Evolutionary conservation across 2,113 vertebrate genomes (phyloP).

Genomic region (Struthio camelus): DNA sequence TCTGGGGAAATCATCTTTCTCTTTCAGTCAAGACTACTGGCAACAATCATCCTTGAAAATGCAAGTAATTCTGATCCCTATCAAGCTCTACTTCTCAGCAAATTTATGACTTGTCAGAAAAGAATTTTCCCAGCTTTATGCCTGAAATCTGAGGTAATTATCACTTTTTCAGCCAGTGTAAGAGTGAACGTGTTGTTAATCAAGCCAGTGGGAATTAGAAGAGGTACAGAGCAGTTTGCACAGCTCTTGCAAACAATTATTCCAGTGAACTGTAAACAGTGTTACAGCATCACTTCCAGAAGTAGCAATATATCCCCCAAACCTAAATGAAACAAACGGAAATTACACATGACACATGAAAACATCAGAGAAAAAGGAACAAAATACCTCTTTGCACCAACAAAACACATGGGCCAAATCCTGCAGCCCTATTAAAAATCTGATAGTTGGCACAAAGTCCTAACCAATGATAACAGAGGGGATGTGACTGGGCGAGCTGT

Average conservation of each 20-base stretch:
- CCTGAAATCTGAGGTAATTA: constrained; percentile 7
- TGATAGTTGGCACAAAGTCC: neutral
- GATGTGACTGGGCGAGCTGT: rapidly evolving
- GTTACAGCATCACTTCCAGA: neutral
- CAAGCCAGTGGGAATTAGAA: neutral
- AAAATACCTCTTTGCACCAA: neutral
- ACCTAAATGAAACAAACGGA: neutral
- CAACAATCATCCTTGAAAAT: constrained; percentile 50
- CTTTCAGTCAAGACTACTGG: constrained; percentile 49
- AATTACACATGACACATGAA: rapidly evolving
- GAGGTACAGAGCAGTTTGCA: neutral
- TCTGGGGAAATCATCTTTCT: constrained; percentile 53
- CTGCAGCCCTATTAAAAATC: neutral
- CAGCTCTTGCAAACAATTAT: neutral
- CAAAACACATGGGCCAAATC: neutral
- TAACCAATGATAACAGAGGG: neutral
- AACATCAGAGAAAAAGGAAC: neutral
- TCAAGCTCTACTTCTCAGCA: constrained; percentile 37
- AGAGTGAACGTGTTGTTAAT: neutral
- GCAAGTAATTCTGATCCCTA: constrained; percentile 26
- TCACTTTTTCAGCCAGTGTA: neutral
- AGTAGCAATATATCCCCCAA: neutral
- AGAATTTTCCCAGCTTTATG: constrained; percentile 20
- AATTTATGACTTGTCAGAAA: constrained; percentile 37
- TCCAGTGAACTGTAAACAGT: neutral